phyloP scores from a whole-genome alignment of 2,888 invertebrate species.

The Elysia crispata region DNA sequence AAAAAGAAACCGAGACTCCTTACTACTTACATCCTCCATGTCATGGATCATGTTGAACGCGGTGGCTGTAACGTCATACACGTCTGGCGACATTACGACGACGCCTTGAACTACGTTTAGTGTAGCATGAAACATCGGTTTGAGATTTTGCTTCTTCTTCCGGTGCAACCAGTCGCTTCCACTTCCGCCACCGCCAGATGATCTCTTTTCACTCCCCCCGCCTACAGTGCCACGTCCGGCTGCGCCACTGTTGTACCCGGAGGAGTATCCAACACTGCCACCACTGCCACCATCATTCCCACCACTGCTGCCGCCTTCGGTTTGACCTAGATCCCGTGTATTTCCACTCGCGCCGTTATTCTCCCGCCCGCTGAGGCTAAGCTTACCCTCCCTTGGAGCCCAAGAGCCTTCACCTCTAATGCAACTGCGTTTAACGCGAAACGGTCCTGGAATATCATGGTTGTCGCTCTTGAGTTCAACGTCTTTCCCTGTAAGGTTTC shows the following conservation, averaged over 20 bases:
- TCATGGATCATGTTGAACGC: constrained; percentile 40
- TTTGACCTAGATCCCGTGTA: too few species aligned
- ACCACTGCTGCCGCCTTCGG: background rate
- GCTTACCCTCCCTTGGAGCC: too few species aligned
- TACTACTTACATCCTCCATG: constrained; percentile 44
- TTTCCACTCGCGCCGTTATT: too few species aligned
- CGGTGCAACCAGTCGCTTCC: background rate
- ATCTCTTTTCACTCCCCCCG: background rate
- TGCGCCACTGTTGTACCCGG: background rate
- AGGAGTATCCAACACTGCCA: background rate
- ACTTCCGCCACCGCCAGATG: constrained; percentile 23
- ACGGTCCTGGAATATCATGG: too few species aligned
- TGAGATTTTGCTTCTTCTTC: background rate
- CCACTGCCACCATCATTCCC: background rate
- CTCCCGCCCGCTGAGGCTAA: too few species aligned
- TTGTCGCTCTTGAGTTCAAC: too few species aligned
- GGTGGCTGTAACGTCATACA: constrained; percentile 42
- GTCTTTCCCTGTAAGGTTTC: too few species aligned
- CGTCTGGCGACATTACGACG: constrained; percentile 18
- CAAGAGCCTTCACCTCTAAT: too few species aligned
- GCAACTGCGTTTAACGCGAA: too few species aligned
- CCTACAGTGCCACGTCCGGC: background rate
- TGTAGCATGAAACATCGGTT: constrained; percentile 44
- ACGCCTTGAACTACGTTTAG: background rate
- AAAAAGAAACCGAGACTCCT: background rate